Base-by-base conservation (phyloP, 2,113 vertebrate genomes). In the Pelmatolapia mariae region DNA sequence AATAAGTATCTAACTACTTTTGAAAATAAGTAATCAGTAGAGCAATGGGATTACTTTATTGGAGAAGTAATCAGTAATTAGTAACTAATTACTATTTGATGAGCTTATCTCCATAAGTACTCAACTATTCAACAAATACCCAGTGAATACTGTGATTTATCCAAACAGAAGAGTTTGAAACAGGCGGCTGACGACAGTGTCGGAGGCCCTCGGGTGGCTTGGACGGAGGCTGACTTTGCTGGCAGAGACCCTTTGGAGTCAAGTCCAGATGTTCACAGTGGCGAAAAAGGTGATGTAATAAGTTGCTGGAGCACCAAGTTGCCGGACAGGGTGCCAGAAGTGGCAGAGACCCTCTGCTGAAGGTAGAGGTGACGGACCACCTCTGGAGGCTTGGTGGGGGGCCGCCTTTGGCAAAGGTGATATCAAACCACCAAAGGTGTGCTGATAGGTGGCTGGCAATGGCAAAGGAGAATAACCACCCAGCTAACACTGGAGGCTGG, bases 161-260 rank as follows among this genome's bases (percentile, higher is more conserved):
- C 53, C 22, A 6, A 56, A 13, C 53, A 56, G 53, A 4, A 24
- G 22, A 13, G 53, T 56, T 24, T 24, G 11, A 56, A 56, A 13
- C 11, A 56, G 53, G 53, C 0, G 22, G 53, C 11, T 56, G 22
- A 56, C 53, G 22, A 56, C 53, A 56, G 53, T 11, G 22, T 0
- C 1, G 11, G 6, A 56, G 0, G 22, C 10, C 53, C 53, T 24
- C n/a, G 6, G 53, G 53, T 0, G 53, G 1, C 53, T 54, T 2
- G 10, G 2, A 24, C 6, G 0, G n/a, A 24, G 53, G 53, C 53
- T 24, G 52, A n/a, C 50, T 52, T n/a, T 52, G 5, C 50, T 52
- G 50, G 9, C 50, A 52, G 50, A 52, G 50, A 52, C 5, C 0
- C 50, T 52, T 52, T 52, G 50, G 50, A n/a, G 50, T 52, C 50